Percentiles rank a stretch among this genome's conserved stretches.
Conservation (phyloP, 2,113 vertebrate species). For the Emydocephalus ijimae region DNA sequence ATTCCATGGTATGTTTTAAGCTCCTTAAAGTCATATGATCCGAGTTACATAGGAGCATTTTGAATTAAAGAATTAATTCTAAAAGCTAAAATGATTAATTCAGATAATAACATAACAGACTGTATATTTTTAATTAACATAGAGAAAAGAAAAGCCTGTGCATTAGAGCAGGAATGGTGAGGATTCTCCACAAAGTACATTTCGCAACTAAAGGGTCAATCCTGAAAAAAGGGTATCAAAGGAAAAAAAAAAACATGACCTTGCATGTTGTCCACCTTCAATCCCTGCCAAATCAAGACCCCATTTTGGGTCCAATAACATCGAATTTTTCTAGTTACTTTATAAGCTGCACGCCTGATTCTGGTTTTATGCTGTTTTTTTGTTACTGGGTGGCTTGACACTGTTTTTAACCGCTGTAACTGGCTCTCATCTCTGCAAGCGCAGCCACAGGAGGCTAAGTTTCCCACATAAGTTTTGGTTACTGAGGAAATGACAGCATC, state of each 20-base stretch:
- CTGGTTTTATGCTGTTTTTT: not conserved
- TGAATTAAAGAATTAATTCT: not conserved
- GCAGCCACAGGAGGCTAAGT: not conserved
- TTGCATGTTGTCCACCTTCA: not conserved
- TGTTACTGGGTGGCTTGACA: not conserved
- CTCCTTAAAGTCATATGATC: not conserved
- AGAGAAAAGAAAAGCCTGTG: not conserved
- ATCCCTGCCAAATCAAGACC: not conserved
- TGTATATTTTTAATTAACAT: not conserved
- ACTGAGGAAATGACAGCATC: not conserved
- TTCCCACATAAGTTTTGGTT: not conserved
- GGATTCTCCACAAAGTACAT: not conserved
- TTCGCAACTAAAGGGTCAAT: not conserved
- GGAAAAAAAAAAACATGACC: not conserved
- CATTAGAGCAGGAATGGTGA: not conserved
- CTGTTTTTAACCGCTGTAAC: not conserved
- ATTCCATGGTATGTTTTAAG: not conserved
- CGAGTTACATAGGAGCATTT: not conserved
- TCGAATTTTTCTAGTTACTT: not conserved
- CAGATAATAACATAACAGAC: not conserved
- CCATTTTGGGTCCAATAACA: not conserved
- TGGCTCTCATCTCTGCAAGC: not conserved
- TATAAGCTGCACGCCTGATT: not conserved
- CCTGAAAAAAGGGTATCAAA: not conserved
- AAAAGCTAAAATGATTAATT: not conserved